A percentile compares a stretch with the other conserved stretches of the same genome.
Evolutionary conservation across 2,797 vertebrate genomes (phyloP).

Genomic region (Cyclura pinguis): DNA sequence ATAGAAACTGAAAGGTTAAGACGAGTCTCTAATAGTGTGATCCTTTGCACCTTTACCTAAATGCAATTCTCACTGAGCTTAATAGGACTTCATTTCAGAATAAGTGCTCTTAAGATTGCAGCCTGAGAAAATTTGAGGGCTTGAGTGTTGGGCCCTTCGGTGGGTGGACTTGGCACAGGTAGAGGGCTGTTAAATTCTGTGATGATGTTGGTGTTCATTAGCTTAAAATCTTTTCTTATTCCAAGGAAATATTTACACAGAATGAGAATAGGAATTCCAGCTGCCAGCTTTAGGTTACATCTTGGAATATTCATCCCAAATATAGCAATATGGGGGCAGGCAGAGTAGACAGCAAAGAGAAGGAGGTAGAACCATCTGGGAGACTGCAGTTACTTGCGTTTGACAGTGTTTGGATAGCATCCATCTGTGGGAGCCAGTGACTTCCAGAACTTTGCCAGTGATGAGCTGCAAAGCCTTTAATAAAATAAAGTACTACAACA

Average conservation of each 20-base stretch:
- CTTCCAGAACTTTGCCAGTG: conserved; percentile 5
- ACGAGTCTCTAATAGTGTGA: not conserved
- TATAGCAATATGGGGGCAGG: conserved; percentile 13
- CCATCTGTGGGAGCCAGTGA: conserved; percentile 11
- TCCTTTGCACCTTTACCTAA: not conserved
- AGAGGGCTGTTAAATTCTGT: not conserved
- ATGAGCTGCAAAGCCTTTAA: conserved; percentile 37
- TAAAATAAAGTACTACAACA: conserved; percentile 16
- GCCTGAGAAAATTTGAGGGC: not conserved
- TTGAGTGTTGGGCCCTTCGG: not conserved
- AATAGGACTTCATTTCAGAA: not conserved
- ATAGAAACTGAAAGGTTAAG: not conserved
- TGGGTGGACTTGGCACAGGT: conserved; percentile 1
- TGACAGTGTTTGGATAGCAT: conserved; percentile 31
- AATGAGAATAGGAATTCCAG: conserved; percentile 20
- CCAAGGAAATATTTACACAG: conserved; percentile 22
- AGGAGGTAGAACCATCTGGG: not conserved
- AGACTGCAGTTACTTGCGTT: not conserved
- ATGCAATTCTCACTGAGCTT: not conserved
- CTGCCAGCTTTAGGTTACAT: conserved; percentile 14
- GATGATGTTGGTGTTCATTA: conserved; percentile 7
- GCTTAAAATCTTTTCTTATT: conserved; percentile 19
- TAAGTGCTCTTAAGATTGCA: not conserved
- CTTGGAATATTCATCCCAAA: conserved; percentile 23
- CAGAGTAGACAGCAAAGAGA: conserved; percentile 8